A percentile compares a stretch with the other conserved stretches of the same genome.
phyloP scores from a whole-genome alignment of 1,140 invertebrate species.

The Holotrichia oblita region DNA sequence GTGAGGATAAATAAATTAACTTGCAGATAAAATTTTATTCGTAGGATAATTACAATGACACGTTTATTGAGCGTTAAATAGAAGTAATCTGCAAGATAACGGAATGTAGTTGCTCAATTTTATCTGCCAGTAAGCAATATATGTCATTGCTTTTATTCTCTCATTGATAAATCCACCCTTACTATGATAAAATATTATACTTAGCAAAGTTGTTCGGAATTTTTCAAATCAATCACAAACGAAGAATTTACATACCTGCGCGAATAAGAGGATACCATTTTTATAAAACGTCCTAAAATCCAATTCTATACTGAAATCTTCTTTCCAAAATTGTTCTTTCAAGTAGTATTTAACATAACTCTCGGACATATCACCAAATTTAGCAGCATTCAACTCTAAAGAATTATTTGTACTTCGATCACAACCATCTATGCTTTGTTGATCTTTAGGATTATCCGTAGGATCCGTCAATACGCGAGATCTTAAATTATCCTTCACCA shows the following conservation, averaged over 20 bases:
- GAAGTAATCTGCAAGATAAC: no score
- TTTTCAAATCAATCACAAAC: no score
- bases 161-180: no score
- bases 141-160: no score
- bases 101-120: no score
- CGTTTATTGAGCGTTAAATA: no score
- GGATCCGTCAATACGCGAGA: slow-evolving; percentile 47
- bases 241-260: slow-evolving; percentile 67
- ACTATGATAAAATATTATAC: no score
- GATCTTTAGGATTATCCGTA: slow-evolving; percentile 58
- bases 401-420: slow-evolving; percentile 71
- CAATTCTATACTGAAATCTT: slow-evolving; percentile 80
- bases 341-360: slow-evolving; percentile 79
- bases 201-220: no score
- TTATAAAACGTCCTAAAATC: slow-evolving; percentile 88
- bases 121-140: no score
- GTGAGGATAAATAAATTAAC: no score
- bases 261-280: slow-evolving; percentile 82
- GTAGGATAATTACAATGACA: no score
- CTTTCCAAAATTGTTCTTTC: slow-evolving; percentile 72
- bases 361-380: slow-evolving; percentile 83
- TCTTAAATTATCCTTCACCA: slow-evolving; percentile 19
- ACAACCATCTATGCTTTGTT: slow-evolving; percentile 64
- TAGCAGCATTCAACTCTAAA: slow-evolving; percentile 81
- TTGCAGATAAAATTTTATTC: no score